phyloP scores from a whole-genome alignment of 2,113 vertebrate species.

The Calonectris borealis region DNA sequence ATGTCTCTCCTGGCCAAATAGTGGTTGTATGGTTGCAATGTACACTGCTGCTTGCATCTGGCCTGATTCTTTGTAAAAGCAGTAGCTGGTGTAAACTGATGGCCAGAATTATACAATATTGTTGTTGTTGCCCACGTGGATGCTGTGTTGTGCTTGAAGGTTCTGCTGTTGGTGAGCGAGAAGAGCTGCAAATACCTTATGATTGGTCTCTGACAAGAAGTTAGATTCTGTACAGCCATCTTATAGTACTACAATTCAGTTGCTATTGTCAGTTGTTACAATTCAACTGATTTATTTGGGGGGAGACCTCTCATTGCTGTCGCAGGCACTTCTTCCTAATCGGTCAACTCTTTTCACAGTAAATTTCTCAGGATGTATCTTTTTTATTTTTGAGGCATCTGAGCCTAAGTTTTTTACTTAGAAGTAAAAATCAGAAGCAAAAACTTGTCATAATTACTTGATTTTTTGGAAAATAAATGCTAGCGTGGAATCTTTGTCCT shows the following conservation, averaged over 20 bases:
- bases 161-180: neutral
- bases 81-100: neutral
- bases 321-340: neutral
- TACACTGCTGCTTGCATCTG: neutral
- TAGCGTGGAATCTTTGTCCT: neutral
- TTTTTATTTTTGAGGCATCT: neutral
- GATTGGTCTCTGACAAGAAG: neutral
- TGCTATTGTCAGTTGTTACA: neutral
- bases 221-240: neutral
- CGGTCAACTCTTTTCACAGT: neutral
- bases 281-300: fast-evolving
- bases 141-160: neutral
- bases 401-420: neutral
- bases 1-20: neutral
- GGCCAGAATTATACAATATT: neutral
- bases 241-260: neutral
- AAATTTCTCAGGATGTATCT: neutral
- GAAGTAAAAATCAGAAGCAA: neutral
- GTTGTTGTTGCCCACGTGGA: too few species aligned
- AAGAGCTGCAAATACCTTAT: neutral
- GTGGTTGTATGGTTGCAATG: neutral
- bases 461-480: neutral
- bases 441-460: neutral
- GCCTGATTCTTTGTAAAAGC: neutral
- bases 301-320: neutral